Conservation (phyloP, 64 coral and sea anemone genomes). For the Dendronephthya gigantea region DNA sequence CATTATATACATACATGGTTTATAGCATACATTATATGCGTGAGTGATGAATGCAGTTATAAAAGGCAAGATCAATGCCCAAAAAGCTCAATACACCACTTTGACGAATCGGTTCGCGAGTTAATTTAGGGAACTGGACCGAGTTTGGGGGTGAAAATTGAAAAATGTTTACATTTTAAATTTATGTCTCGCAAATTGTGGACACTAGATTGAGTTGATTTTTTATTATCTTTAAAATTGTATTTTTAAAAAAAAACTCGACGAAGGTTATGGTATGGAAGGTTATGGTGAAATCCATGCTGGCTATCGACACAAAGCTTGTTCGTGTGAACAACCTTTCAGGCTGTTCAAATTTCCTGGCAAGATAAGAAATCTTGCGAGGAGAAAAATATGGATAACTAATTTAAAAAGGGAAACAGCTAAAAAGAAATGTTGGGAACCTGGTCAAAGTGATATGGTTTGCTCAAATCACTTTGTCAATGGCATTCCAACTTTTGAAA, state of each 20-base stretch:
- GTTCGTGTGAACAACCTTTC: conserved; percentile 8
- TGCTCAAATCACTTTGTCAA: neutral
- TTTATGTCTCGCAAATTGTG: neutral
- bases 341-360: neutral
- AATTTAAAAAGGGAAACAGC: conserved; percentile 9
- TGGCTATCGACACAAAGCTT: neutral
- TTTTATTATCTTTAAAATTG: neutral
- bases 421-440: conserved; percentile 6
- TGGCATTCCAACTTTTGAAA: neutral
- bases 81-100: conserved; percentile 8
- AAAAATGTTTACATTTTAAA: neutral
- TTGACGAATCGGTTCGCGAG: neutral
- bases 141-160: neutral
- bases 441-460: conserved; percentile 20
- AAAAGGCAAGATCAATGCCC: too few species aligned
- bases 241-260: neutral
- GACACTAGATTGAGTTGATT: neutral
- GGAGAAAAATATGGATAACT: conserved; percentile 9
- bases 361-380: neutral
- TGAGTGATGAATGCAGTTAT: too few species aligned
- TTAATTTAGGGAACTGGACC: conserved; percentile 1
- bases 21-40: too few species aligned
- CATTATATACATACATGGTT: too few species aligned
- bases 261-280: neutral
- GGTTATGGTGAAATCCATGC: neutral